Conservation (phyloP, 1,140 invertebrate genomes). For the Drosophila triauraria region DNA sequence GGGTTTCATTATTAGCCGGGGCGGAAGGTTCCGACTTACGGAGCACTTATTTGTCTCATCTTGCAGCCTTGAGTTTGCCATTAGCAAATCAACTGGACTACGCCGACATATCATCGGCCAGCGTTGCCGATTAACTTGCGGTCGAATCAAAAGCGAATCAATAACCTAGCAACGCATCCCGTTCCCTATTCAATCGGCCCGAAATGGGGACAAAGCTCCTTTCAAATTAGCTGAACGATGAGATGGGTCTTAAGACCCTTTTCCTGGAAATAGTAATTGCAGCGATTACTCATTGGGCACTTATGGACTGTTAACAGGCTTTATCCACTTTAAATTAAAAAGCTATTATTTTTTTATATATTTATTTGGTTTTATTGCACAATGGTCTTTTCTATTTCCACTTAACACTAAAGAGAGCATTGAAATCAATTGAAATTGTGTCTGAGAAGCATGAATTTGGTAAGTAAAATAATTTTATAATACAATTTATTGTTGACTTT, state of each 20-base stretch:
- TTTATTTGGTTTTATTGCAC: not conserved
- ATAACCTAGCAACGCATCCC: slow-evolving; percentile 18
- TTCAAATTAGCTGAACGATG: slow-evolving; percentile 5
- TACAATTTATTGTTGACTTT: too few relatives aligned
- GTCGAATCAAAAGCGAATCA: slow-evolving; percentile 24
- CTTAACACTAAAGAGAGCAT: too few relatives aligned
- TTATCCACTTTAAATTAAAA: not conserved
- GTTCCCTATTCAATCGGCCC: not conserved
- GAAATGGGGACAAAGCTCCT: slow-evolving; percentile 16
- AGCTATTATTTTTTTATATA: not conserved
- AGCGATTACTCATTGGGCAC: slow-evolving; percentile 6
- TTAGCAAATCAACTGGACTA: slow-evolving; percentile 45
- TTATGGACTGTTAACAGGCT: not conserved
- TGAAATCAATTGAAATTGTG: too few relatives aligned
- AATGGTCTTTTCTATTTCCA: not conserved
- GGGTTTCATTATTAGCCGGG: slow-evolving; percentile 38
- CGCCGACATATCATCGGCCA: slow-evolving; percentile 12
- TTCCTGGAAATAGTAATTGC: not conserved
- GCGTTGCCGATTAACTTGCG: slow-evolving; percentile 17
- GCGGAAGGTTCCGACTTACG: slow-evolving; percentile 40
- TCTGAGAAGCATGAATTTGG: too few relatives aligned
- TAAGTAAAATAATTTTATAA: too few relatives aligned
- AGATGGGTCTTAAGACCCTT: not conserved
- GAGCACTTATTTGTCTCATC: slow-evolving; percentile 48
- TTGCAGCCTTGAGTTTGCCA: slow-evolving; percentile 18